Evolutionary conservation across 2,888 invertebrate species (phyloP).

Genomic region (Pegoplata infirma): DNA sequence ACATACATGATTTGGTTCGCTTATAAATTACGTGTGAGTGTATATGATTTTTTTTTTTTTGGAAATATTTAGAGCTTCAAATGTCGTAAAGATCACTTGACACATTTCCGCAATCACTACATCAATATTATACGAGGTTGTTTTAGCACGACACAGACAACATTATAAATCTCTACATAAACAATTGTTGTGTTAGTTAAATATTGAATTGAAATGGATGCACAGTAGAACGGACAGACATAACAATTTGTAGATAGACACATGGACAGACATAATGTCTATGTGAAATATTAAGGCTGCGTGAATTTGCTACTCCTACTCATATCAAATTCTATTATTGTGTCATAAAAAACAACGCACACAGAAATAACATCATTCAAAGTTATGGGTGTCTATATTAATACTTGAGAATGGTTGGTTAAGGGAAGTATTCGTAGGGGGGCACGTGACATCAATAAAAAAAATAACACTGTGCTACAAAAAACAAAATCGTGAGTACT

Average conservation of each 20-base stretch:
- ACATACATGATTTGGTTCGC: background rate
- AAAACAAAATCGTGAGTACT: too few relatives aligned
- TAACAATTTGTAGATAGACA: conserved; percentile 1
- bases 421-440: background rate
- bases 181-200: conserved; percentile 36
- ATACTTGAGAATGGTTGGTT: background rate
- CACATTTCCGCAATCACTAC: conserved; percentile 54
- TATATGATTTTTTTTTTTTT: background rate
- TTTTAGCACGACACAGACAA: conserved; percentile 13
- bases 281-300: conserved; percentile 27
- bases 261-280: background rate
- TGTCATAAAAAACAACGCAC: conserved; percentile 51
- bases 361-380: conserved; percentile 36
- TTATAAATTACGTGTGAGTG: background rate
- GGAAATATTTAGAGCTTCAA: conserved; percentile 12
- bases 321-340: conserved; percentile 35
- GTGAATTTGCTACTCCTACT: conserved; percentile 20
- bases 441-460: too few relatives aligned
- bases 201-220: conserved; percentile 47
- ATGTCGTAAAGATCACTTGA: conserved; percentile 43
- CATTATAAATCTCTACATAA: conserved; percentile 40
- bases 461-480: too few relatives aligned
- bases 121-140: conserved; percentile 29
- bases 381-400: conserved; percentile 29
- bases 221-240: too few relatives aligned